Percentiles rank a stretch among this genome's conserved stretches.
phyloP scores from a whole-genome alignment of 2,797 vertebrate genomes.

The Phataginus tetradactyla region DNA sequence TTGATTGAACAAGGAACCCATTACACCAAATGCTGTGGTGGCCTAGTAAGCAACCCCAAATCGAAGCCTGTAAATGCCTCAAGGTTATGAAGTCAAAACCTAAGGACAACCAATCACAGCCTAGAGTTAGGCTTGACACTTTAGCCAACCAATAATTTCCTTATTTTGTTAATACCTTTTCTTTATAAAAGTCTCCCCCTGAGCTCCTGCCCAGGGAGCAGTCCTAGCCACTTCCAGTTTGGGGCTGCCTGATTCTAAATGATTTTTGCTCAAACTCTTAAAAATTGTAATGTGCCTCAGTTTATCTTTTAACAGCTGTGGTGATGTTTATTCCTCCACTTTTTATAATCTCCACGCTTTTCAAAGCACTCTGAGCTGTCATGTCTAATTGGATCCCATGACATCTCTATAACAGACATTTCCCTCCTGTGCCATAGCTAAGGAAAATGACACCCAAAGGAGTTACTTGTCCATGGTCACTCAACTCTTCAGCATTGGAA shows the following conservation, averaged over 20 bases:
- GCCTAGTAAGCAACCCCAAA: background rate
- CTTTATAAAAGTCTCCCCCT: background rate
- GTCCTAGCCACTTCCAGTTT: background rate
- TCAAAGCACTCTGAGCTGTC: slow-evolving; percentile 11
- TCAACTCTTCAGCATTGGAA: background rate
- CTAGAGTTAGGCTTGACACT: background rate
- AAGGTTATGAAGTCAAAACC: background rate
- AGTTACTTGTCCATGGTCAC: background rate
- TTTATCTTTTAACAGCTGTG: background rate
- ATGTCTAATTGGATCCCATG: background rate
- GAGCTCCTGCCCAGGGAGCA: rapidly evolving
- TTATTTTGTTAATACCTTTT: background rate
- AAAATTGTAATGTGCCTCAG: background rate
- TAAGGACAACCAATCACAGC: background rate
- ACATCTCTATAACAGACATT: background rate
- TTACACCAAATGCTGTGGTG: background rate
- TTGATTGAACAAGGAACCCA: background rate
- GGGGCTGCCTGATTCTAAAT: background rate
- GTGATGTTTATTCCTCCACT: background rate
- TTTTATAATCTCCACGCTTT: slow-evolving; percentile 6
- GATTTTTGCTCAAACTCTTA: background rate
- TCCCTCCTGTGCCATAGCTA: background rate
- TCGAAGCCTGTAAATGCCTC: background rate
- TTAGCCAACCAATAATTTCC: background rate
- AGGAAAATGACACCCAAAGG: background rate